Evolutionary conservation across 2,113 vertebrate genomes (phyloP).

Genomic region (Glareola pratincola): DNA sequence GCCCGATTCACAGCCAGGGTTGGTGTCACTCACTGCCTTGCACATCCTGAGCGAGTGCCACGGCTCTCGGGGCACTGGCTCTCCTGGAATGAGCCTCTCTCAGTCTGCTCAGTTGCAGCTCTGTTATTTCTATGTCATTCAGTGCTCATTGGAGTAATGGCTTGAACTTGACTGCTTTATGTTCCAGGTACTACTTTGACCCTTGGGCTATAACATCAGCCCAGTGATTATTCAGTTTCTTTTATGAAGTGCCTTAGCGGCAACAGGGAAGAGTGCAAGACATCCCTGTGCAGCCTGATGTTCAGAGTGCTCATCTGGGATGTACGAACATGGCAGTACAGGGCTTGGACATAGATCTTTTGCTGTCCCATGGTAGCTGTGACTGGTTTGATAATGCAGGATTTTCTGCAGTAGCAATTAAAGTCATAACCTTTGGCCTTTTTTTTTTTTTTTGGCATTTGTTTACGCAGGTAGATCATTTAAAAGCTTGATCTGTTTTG

Average conservation of each 20-base stretch:
- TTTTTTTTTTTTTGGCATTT: neutral
- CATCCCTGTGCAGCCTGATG: neutral
- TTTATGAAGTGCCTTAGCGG: neutral
- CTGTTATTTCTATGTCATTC: neutral
- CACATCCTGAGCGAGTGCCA: accelerated
- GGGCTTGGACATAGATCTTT: neutral
- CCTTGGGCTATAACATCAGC: conserved; percentile 4
- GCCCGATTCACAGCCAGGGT: accelerated
- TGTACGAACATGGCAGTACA: neutral
- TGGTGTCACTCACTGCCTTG: neutral
- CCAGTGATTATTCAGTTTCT: neutral
- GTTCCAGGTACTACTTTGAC: conserved; percentile 8
- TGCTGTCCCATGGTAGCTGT: neutral
- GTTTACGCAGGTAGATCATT: neutral
- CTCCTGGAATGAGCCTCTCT: neutral
- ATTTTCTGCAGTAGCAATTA: neutral
- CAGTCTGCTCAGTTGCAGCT: neutral
- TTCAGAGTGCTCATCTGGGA: neutral
- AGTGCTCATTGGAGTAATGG: neutral
- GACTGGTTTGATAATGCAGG: neutral
- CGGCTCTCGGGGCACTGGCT: accelerated
- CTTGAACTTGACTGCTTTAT: neutral
- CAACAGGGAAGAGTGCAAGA: neutral
- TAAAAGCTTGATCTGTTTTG: neutral
- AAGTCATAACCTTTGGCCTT: neutral